Evolutionary conservation across 2,888 invertebrate species (phyloP), one percentile per base, ranked within the genome.

Genomic region (Orchestes rusci): DNA sequence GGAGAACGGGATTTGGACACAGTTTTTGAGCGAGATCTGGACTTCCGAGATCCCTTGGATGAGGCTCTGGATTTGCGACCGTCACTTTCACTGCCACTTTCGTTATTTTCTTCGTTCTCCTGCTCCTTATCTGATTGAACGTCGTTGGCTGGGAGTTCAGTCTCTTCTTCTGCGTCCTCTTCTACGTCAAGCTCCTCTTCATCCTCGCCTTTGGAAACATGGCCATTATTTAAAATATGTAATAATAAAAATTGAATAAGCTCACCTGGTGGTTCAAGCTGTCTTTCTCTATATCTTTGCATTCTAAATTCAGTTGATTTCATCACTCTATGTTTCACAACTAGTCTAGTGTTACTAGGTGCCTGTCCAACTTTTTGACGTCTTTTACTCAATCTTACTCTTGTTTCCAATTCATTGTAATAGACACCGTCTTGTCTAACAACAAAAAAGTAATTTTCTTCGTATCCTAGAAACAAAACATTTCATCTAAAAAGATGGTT

Each of bases 401-500:
- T 83, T 0, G 95, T 95, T 70, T 96, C 95, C 55, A 96, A 63
- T 69, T 95, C 95, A 69, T 95, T 91, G 69, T 94, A 97, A 69
- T 84, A 96, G 3, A 94, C 89, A 29, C 86, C 87, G 64, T 91
- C 89, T 54, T 84, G 83, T 45, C 94, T 79, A 53, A 93, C 81
- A 45, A 95, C 90, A 70, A 96, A 82, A 73, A 94, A 96, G 65
- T 95, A 96, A 66, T 94, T 97, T 70, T 97, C 96, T 68, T 96
- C 95, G 59, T 94, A 95, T 27, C 93, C 68, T 50, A 29, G 16
- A 39, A 44, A 36, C 12, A 37, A 16, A 27, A 29, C 16, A 29
- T 29, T 17, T 10, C n/a, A n/a, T n/a, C n/a, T n/a, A n/a, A n/a
- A n/a, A 31, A 23, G 8, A 23, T n/a, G n/a, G n/a, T n/a, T n/a